Percentiles rank a stretch among this genome's conserved stretches.
Conservation (phyloP, 2,888 invertebrate genomes). For the Erpobdella octoculata region DNA sequence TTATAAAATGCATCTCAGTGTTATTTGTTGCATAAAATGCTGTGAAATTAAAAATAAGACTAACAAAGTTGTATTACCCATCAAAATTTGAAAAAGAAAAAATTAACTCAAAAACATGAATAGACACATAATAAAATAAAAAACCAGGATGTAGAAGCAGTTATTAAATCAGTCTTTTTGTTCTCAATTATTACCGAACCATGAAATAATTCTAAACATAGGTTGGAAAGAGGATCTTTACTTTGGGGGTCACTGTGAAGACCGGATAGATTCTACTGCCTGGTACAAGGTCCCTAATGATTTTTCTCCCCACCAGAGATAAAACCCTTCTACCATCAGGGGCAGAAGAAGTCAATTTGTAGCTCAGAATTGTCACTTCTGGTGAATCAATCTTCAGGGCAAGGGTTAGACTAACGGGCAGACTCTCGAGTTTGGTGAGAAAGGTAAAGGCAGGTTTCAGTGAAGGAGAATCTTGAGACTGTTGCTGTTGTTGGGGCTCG, state of each 20-base stretch:
- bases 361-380: constrained; percentile 41
- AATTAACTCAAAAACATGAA: neutral
- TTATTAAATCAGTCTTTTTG: neutral
- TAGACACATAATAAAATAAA: neutral
- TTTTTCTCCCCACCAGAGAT: constrained; percentile 42
- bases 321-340: constrained; percentile 39
- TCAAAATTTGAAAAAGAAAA: neutral
- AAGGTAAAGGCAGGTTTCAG: neutral
- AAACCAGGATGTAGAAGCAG: neutral
- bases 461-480: neutral
- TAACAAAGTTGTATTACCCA: no score
- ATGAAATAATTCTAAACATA: constrained; percentile 39
- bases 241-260: constrained; percentile 48
- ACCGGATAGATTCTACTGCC: constrained; percentile 42
- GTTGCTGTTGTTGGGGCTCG: neutral
- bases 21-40: no score
- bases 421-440: constrained; percentile 29
- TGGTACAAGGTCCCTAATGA: constrained; percentile 39
- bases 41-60: no score
- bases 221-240: constrained; percentile 47
- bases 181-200: neutral
- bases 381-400: constrained; percentile 41
- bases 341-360: constrained; percentile 39
- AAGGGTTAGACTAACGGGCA: constrained; percentile 45
- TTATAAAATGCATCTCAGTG: no score